Base-by-base conservation (phyloP, 1,140 invertebrate genomes). In the Liolophura sinensis region DNA sequence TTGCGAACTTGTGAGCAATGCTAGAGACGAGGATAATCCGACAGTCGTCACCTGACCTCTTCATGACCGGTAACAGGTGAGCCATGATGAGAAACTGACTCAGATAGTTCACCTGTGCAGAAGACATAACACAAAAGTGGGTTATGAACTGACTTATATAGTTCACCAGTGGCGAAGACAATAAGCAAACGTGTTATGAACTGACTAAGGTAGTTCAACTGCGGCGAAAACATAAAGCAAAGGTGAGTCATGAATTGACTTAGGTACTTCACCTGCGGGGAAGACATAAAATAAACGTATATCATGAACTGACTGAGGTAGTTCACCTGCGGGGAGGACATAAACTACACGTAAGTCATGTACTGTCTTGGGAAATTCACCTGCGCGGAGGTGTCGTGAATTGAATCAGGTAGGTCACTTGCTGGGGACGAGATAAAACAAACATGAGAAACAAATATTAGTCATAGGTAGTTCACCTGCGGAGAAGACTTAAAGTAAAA, bases 401-500 rank as follows among this genome's bases (percentile, higher is more conserved):
- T 46, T 73, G 71, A 6, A 62, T 54, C 20, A 73, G 60, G 54
- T 70, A 73, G 54, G 70, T 73, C 16, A 70, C 71, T 65, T 73
- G 22, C n/a, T 40, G 31, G 31, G 9, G 3, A 40, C 3, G 31
- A 40, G 3, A 40, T 40, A 9, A 40, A 40, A 40, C 31, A 40
- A 73, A 46, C 54, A 68, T 54, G n/a, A 64, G 63, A 51, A 68
- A 52, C 67, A 0, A 73, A 58, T 25, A 73, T 68, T 46, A 70
- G 71, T 1, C 65, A 48, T n/a, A 73, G 60, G 54, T 70, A 73
- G 54, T 73, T 73, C 16, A 70, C 71, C 68, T 73, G n/a, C 9
- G 31, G 31, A 40, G 3, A 40, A 40, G 31, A 40, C 31, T 5
- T 40, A 9, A 40, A 40, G 9, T 9, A 40, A 40, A 73, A 73